phyloP scores from a whole-genome alignment of 2,113 vertebrate species.

The Etheostoma cragini region DNA sequence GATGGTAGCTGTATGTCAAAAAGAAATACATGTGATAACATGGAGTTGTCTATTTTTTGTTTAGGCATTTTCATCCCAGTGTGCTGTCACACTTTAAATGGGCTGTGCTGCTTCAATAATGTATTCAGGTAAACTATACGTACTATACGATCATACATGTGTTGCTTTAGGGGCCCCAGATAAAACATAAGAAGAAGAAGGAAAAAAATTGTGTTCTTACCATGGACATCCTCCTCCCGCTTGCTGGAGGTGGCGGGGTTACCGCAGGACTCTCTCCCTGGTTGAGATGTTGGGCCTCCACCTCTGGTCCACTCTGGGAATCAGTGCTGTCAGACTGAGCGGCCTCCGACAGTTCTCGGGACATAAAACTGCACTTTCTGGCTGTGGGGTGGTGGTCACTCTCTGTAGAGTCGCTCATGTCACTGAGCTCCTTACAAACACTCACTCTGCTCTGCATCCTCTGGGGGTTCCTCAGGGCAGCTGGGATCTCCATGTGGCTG shows the following conservation, averaged over 20 bases:
- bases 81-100: neutral
- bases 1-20: neutral
- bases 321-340: conserved; percentile 80
- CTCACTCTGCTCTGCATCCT: conserved; percentile 84
- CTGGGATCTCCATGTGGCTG: conserved; percentile 80
- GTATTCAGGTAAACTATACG: no score
- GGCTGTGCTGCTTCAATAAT: neutral
- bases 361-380: conserved; percentile 89
- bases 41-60: neutral
- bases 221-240: conserved; percentile 90
- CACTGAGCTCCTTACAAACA: conserved; percentile 81
- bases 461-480: conserved; percentile 63
- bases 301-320: conserved; percentile 79
- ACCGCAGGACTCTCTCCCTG: conserved; percentile 78
- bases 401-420: conserved; percentile 84
- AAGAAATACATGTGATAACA: neutral
- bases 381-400: conserved; percentile 81
- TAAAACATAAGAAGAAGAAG: neutral
- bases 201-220: conserved; percentile 87
- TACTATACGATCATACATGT: no score
- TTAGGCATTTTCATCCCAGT: neutral
- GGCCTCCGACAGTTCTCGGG: conserved; percentile 85
- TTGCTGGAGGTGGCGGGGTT: conserved; percentile 82
- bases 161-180: neutral
- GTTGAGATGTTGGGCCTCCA: conserved; percentile 75